Base-by-base conservation (phyloP, 2,888 invertebrate species). In the Chymomyza procnemis region DNA sequence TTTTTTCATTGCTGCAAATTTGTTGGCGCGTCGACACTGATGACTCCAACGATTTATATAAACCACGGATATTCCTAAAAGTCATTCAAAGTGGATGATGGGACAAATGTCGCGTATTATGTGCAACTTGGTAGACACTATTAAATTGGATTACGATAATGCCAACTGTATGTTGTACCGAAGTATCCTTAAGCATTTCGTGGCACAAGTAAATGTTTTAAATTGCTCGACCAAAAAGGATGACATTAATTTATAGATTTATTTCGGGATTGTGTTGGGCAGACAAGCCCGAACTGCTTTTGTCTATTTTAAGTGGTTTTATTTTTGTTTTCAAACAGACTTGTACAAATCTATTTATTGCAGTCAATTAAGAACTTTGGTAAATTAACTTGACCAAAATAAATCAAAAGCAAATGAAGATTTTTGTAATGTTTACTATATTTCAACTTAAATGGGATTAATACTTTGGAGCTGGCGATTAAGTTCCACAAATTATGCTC, bases 1-100 rank as follows among this genome's bases (percentile, higher is more conserved):
- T 74, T 76, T 78, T 77, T 85, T 74, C 73, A 78, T 76, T 76
- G 79, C 56, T 70, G 52, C 55, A 69, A 77, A 80, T 80, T 78
- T 78, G 80, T 70, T 67, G 63, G 77, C 67, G 50, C 47, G 75
- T 64, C 64, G 71, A 68, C 75, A 61, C 66, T 61, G 71, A 78
- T 75, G 76, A 71, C 78, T 75, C 12, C 59, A 16, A 57, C 61
- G 69, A 75, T 41, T 41, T 41, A 41, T 41, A 41, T 41, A 41
- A 41, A 41, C 12, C 34, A 41, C 34, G 3, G 3, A 77, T 66
- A 74, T 75, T 41, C 59, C 16, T 55, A 48, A 63, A 59, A 34
- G 63, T 62, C 74, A 67, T 60, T 60, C 19, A 64, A 30, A 62
- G 57, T 41, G 61, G 48, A 41, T 41, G 34, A 41, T 41, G 34